A percentile compares a stretch with the other conserved stretches of the same genome.
Conservation (phyloP, 2,888 invertebrate genomes). For the Eupelmus urozonus region DNA sequence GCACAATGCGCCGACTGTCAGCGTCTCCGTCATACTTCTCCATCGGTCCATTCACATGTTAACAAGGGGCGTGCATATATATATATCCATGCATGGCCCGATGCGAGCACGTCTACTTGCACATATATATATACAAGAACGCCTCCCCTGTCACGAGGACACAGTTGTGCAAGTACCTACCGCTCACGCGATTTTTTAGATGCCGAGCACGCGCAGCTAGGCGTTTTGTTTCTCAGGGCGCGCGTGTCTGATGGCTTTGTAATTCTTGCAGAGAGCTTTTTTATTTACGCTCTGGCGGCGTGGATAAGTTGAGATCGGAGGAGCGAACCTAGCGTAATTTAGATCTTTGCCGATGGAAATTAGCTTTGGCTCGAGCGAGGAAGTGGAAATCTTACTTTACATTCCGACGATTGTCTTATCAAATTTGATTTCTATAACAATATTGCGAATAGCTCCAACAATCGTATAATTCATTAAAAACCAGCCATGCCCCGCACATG, state of each 20-base stretch:
- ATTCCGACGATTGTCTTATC: too few relatives aligned
- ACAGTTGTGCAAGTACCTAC: not conserved
- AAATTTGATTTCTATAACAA: too few relatives aligned
- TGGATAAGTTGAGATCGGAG: not conserved
- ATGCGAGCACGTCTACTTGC: slow-evolving; percentile 60
- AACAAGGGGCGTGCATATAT: slow-evolving; percentile 68
- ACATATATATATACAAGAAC: slow-evolving; percentile 58
- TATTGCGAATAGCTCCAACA: too few relatives aligned
- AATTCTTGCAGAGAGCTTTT: not conserved
- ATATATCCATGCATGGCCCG: slow-evolving; percentile 24
- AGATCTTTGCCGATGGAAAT: too few relatives aligned
- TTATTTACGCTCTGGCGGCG: not conserved
- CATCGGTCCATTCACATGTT: slow-evolving; percentile 73
- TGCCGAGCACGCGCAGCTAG: not conserved
- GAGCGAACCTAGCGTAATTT: too few relatives aligned
- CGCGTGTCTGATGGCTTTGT: not conserved
- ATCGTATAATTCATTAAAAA: too few relatives aligned
- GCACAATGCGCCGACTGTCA: slow-evolving; percentile 62
- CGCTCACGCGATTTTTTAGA: slow-evolving; percentile 8
- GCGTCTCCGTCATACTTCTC: slow-evolving; percentile 67
- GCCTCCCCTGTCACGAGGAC: slow-evolving; percentile 67
- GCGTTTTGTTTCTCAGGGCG: slow-evolving; percentile 17
- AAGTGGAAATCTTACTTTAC: too few relatives aligned
- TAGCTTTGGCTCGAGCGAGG: too few relatives aligned
- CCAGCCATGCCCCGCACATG: too few relatives aligned